Percentiles rank a stretch among this genome's conserved stretches.
These are phyloP conservation scores for Eristalinus aeneus DNA, from an alignment of 2,888 invertebrate genomes.

Conservation along the genomic window DNA sequence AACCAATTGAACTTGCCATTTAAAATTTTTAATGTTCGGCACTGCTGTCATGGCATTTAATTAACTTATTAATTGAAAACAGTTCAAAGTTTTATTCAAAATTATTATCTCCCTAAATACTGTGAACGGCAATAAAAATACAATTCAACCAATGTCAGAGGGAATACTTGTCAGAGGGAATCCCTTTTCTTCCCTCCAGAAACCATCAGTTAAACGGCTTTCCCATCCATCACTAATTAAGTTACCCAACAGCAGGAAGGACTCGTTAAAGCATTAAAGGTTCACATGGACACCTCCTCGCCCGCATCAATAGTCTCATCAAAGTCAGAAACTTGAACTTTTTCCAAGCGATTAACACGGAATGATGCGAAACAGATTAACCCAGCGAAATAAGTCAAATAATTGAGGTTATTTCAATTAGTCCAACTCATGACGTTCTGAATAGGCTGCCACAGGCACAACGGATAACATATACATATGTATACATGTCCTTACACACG, in stretches of 20 bases:
- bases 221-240: neutral
- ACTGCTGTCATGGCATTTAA: too few species aligned
- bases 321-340: constrained; percentile 11
- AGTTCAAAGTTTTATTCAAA: too few species aligned
- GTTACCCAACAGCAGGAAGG: neutral
- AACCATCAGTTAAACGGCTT: neutral
- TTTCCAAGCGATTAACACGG: constrained; percentile 35
- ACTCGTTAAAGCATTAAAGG: neutral
- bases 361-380: constrained; percentile 33
- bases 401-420: constrained; percentile 59
- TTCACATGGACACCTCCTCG: neutral
- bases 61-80: too few species aligned
- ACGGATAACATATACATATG: neutral
- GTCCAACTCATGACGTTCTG: constrained; percentile 24
- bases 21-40: too few species aligned
- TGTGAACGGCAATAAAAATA: too few species aligned
- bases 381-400: constrained; percentile 42
- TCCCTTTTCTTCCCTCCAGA: neutral
- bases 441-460: constrained; percentile 44
- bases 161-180: too few species aligned
- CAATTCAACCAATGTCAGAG: too few species aligned
- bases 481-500: neutral
- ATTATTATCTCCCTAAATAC: too few species aligned
- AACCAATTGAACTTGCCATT: too few species aligned
- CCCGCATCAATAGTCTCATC: constrained; percentile 5